phyloP scores from a whole-genome alignment of 2,888 invertebrate species.

The Chloroclysta siterata region DNA sequence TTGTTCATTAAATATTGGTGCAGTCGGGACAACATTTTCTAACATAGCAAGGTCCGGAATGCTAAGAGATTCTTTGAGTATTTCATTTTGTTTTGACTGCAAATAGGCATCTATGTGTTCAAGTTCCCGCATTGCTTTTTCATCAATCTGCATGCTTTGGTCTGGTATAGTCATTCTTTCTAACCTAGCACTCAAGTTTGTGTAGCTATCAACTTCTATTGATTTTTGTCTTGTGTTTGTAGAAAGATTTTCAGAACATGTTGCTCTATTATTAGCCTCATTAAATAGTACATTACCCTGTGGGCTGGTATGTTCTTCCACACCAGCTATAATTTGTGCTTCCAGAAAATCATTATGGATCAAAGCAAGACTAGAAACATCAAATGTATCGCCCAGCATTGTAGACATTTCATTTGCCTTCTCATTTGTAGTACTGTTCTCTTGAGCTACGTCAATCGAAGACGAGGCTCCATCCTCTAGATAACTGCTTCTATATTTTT shows the following conservation, averaged over 20 bases:
- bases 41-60: conserved; percentile 12
- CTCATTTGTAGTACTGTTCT: conserved; percentile 5
- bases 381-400: not conserved
- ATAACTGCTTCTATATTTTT: conserved; percentile 17
- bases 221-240: not conserved
- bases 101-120: conserved; percentile 39
- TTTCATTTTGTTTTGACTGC: conserved; percentile 20
- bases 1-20: conserved; percentile 63
- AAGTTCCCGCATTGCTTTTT: conserved; percentile 43
- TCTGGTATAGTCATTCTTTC: conserved; percentile 47
- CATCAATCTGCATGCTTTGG: conserved; percentile 31
- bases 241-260: not conserved
- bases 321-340: not conserved
- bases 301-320: not conserved
- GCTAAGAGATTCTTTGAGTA: not conserved
- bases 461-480: not conserved
- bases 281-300: not conserved
- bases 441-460: conserved; percentile 1
- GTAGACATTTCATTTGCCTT: conserved; percentile 1
- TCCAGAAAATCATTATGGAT: not conserved
- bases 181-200: conserved; percentile 50
- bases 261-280: not conserved
- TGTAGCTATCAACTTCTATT: conserved; percentile 39
- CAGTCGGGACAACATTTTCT: conserved; percentile 60
- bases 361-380: not conserved